Percentiles rank a stretch among this genome's conserved stretches.
phyloP scores from a whole-genome alignment of 2,113 vertebrate species.

The Pterocles gutturalis region DNA sequence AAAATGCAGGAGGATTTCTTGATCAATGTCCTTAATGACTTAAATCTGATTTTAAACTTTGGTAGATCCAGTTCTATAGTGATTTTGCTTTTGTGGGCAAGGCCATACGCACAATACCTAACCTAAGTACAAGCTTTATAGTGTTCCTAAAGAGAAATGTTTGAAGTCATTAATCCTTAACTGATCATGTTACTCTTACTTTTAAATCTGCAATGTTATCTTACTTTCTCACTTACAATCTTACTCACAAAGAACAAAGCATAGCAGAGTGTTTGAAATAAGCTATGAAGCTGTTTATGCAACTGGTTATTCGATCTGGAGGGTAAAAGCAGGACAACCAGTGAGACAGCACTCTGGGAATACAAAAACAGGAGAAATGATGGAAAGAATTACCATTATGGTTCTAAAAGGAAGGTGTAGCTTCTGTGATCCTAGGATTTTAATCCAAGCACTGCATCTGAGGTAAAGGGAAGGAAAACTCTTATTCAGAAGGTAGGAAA shows the following conservation, averaged over 20 bases:
- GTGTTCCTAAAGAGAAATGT: background rate
- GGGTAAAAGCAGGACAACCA: background rate
- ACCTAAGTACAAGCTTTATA: background rate
- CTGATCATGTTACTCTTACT: background rate
- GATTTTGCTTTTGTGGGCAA: background rate
- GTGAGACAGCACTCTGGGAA: background rate
- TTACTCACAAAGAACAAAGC: background rate
- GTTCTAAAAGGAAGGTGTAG: background rate
- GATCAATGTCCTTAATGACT: background rate
- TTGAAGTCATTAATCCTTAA: constrained; percentile 12
- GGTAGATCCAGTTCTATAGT: background rate
- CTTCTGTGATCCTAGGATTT: background rate
- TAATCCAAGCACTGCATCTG: background rate
- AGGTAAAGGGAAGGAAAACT: background rate
- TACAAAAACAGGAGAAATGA: background rate
- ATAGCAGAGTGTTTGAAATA: background rate
- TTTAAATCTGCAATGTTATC: background rate
- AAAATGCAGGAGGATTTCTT: background rate
- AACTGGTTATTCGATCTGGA: background rate
- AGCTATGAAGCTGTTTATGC: background rate
- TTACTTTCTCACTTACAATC: background rate
- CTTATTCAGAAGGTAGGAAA: background rate
- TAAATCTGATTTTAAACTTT: background rate
- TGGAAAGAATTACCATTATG: background rate
- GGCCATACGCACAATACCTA: background rate